phyloP scores from a whole-genome alignment of 2,113 vertebrate genomes.

The Sinosuthora webbiana region DNA sequence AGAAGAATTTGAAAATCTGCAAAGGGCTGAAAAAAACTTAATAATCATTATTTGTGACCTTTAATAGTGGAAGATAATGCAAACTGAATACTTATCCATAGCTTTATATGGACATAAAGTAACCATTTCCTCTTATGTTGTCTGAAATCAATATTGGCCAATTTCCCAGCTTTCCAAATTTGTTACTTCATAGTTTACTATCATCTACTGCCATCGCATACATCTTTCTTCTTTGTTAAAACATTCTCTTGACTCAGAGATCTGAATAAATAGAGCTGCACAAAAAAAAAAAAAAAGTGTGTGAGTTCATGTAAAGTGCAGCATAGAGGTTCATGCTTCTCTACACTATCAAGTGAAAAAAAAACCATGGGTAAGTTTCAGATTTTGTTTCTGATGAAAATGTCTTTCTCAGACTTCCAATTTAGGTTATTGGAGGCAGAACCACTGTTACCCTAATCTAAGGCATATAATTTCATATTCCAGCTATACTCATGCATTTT shows the following conservation, averaged over 20 bases:
- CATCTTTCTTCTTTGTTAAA: background rate
- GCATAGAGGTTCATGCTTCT: background rate
- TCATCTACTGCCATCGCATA: background rate
- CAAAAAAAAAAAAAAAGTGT: background rate
- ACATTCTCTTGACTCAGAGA: background rate
- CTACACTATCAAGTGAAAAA: background rate
- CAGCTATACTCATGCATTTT: background rate
- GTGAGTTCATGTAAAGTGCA: background rate
- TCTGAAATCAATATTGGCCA: background rate
- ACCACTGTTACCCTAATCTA: background rate
- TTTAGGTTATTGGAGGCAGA: background rate
- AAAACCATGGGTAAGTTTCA: background rate
- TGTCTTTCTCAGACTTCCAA: background rate
- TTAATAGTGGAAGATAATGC: background rate
- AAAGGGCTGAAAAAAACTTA: background rate
- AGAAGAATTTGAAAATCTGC: background rate
- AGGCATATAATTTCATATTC: background rate
- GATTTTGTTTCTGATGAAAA: background rate
- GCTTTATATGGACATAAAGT: background rate
- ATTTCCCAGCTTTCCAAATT: background rate
- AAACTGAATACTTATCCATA: background rate
- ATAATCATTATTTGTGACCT: background rate
- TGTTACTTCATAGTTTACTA: background rate
- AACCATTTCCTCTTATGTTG: background rate
- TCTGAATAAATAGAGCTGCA: background rate